phyloP scores from a whole-genome alignment of 2,888 invertebrate genomes.

The Drosophila acutilabella region DNA sequence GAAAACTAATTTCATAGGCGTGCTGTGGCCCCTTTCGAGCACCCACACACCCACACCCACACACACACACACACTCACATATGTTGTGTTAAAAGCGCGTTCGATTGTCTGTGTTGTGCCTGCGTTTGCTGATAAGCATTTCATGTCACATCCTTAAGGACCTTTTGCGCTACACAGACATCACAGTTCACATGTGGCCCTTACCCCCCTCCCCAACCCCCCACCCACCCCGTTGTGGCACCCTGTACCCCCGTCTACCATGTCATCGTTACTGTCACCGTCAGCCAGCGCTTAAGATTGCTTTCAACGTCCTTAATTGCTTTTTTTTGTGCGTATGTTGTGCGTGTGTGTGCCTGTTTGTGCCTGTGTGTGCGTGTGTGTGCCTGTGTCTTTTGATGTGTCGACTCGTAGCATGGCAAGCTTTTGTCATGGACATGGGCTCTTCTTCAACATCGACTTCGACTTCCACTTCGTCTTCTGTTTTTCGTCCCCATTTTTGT shows the following conservation, averaged over 20 bases:
- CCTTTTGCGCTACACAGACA: conserved; percentile 56
- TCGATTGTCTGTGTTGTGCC: conserved; percentile 32
- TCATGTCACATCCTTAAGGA: conserved; percentile 83
- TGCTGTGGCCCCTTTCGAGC: conserved; percentile 37
- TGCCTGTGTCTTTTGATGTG: conserved; percentile 69
- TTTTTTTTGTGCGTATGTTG: conserved; percentile 74
- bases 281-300: conserved; percentile 83
- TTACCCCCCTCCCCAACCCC: neutral
- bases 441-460: conserved; percentile 20
- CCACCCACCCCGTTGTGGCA: neutral
- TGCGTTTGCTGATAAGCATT: conserved; percentile 81
- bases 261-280: conserved; percentile 74
- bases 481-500: conserved; percentile 20
- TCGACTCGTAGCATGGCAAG: conserved; percentile 39
- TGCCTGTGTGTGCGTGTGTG: conserved; percentile 18
- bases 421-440: conserved; percentile 62
- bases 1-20: conserved; percentile 75
- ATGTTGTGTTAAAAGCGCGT: conserved; percentile 53
- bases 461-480: conserved; percentile 30
- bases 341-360: conserved; percentile 26
- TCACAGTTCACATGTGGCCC: conserved; percentile 62
- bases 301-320: conserved; percentile 85
- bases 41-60: conserved; percentile 13
- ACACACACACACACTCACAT: conserved; percentile 23
- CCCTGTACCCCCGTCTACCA: conserved; percentile 13